Conservation (phyloP, 2,888 invertebrate genomes). For the Stenodema calcarata region DNA sequence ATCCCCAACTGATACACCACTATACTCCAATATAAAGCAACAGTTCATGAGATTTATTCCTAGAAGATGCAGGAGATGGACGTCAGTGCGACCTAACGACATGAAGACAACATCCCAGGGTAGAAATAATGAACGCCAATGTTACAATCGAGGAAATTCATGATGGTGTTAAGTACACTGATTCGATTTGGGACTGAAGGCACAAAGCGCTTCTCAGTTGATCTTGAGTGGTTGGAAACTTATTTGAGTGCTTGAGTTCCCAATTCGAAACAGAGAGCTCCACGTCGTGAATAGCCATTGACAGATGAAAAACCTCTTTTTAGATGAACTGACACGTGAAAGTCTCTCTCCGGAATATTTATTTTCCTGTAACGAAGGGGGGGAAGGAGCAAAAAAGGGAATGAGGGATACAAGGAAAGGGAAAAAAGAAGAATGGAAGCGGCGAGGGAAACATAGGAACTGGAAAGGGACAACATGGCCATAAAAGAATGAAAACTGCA, state of each 20-base stretch:
- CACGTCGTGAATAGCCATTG: background rate
- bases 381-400: background rate
- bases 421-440: background rate
- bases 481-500: slow-evolving; percentile 48
- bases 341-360: slow-evolving; percentile 33
- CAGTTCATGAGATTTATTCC: too few species aligned
- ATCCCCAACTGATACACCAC: too few species aligned
- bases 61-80: too few species aligned
- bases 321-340: slow-evolving; percentile 43
- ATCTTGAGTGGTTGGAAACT: background rate
- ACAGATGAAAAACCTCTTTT: background rate
- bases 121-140: too few species aligned
- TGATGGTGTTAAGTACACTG: too few species aligned
- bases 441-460: background rate
- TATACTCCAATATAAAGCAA: too few species aligned
- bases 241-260: background rate
- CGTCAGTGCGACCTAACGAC: too few species aligned
- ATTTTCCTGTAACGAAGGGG: slow-evolving; percentile 17
- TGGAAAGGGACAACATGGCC: slow-evolving; percentile 22
- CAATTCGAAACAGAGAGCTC: background rate
- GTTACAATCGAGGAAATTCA: too few species aligned
- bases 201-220: background rate
- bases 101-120: too few species aligned
- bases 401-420: background rate
- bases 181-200: too few species aligned